These are phyloP conservation scores for Drosophila asahinai DNA, from an alignment of 1,140 invertebrate species.

Conservation along the genomic window DNA sequence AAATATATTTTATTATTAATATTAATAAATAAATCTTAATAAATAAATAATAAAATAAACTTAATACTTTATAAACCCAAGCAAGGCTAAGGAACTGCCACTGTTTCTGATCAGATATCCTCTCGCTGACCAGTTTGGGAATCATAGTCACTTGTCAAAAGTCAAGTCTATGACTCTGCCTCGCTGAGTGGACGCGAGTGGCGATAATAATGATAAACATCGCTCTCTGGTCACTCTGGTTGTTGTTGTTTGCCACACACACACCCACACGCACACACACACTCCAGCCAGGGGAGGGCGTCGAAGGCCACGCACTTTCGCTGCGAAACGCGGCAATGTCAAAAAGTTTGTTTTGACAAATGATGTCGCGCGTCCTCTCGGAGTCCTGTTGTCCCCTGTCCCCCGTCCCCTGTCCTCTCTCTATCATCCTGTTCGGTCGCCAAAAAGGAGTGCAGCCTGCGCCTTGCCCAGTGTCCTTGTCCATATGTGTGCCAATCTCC, in stretches of 20 bases:
- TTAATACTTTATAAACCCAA: too few relatives aligned
- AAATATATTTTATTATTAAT: too few relatives aligned
- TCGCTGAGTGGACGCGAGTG: constrained; percentile 50
- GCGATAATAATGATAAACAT: constrained; percentile 77
- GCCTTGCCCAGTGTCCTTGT: constrained; percentile 18
- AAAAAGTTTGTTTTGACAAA: constrained; percentile 81
- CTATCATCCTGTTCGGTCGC: background rate
- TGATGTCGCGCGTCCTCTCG: constrained; percentile 59
- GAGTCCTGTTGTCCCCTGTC: constrained; percentile 44
- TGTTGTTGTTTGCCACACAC: constrained; percentile 48
- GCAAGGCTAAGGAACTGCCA: too few relatives aligned
- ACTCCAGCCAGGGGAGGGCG: background rate
- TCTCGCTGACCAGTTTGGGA: background rate
- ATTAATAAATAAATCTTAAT: background rate
- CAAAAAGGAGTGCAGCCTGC: constrained; percentile 45
- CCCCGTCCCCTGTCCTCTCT: background rate
- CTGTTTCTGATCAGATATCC: background rate
- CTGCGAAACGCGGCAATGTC: constrained; percentile 68
- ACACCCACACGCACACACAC: constrained; percentile 12
- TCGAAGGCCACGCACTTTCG: constrained; percentile 64
- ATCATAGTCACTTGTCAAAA: background rate
- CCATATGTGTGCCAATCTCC: constrained; percentile 69
- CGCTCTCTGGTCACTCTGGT: constrained; percentile 23
- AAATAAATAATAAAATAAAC: background rate
- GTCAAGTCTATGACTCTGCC: constrained; percentile 27